Evolutionary conservation across 2,888 invertebrate genomes (phyloP).

Genomic region (Unio pictorum): DNA sequence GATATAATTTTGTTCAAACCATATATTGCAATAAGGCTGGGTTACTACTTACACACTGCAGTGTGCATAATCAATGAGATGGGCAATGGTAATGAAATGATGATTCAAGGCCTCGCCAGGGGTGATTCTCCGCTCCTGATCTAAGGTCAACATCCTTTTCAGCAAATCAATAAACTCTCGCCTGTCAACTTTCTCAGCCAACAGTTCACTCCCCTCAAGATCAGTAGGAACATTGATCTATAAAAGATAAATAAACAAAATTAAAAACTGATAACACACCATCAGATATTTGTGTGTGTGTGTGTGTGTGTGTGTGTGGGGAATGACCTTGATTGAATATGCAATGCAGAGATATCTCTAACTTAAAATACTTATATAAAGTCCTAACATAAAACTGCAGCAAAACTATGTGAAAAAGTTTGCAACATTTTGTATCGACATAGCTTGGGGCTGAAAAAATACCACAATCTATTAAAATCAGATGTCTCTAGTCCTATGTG

Average conservation of each 20-base stretch:
- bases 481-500: too few relatives aligned
- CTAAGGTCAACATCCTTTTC: constrained; percentile 98
- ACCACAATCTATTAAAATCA: too few relatives aligned
- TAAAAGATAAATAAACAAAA: constrained; percentile 8
- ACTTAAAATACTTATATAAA: too few relatives aligned
- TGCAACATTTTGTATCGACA: too few relatives aligned
- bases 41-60: constrained; percentile 83
- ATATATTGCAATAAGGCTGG: not conserved
- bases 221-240: constrained; percentile 76
- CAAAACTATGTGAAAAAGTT: too few relatives aligned
- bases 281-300: not conserved
- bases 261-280: not conserved
- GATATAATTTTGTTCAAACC: too few relatives aligned
- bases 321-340: too few relatives aligned
- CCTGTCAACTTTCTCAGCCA: constrained; percentile 97
- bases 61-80: constrained; percentile 94
- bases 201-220: constrained; percentile 93
- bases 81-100: constrained; percentile 92
- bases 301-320: too few relatives aligned
- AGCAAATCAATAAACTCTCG: constrained; percentile 97
- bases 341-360: too few relatives aligned
- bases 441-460: too few relatives aligned
- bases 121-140: constrained; percentile 94
- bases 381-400: too few relatives aligned
- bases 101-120: constrained; percentile 97